A percentile compares a stretch with the other conserved stretches of the same genome.
phyloP scores from a whole-genome alignment of 1,140 invertebrate genomes.

The Diuraphis noxia region DNA sequence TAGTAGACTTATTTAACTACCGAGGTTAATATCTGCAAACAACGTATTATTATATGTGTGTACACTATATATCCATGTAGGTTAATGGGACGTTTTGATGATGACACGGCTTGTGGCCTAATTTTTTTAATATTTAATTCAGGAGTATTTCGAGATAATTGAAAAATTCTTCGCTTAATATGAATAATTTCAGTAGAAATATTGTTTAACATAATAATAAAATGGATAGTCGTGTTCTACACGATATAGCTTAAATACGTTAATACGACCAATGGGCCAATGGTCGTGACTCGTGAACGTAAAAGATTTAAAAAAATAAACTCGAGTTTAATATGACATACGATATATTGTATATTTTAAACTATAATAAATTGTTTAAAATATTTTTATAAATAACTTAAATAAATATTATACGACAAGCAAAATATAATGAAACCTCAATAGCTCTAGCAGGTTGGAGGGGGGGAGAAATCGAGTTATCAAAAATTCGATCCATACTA shows the following conservation, averaged over 20 bases:
- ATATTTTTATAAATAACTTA: not conserved
- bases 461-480: too few species aligned
- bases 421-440: not conserved
- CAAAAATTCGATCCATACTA: too few species aligned
- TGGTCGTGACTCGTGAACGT: too few species aligned
- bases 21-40: not conserved
- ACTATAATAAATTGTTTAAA: not conserved
- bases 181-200: not conserved
- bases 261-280: not conserved
- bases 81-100: not conserved
- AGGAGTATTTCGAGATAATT: not conserved
- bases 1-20: not conserved
- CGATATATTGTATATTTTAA: not conserved
- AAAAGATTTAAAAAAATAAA: not conserved
- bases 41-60: not conserved
- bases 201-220: not conserved
- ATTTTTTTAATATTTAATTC: slow-evolving; percentile 12
- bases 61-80: not conserved
- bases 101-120: not conserved
- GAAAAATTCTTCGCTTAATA: not conserved
- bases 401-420: not conserved
- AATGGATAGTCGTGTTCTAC: not conserved
- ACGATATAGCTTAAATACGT: not conserved
- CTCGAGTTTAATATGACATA: not conserved
- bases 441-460: too few species aligned